Evolutionary conservation across 2,888 invertebrate species (phyloP), one percentile per base, ranked within the genome.

Genomic region (Fabriciana adippe): DNA sequence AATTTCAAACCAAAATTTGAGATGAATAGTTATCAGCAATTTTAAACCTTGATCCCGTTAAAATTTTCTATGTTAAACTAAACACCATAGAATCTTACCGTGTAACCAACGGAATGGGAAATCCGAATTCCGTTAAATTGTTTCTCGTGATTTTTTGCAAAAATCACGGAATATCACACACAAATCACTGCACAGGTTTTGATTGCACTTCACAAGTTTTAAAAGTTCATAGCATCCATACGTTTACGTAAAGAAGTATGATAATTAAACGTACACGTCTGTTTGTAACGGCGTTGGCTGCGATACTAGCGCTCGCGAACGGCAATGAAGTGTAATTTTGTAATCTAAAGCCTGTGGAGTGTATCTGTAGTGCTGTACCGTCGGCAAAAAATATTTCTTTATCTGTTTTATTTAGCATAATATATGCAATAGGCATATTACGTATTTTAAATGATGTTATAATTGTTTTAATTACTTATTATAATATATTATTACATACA

Each of bases 81-180:
- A n/a, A 31, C 48, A 48, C 47, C 48, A 48, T 48, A 26, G 47
- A 26, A 31, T 13, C 59, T 59, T 59, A 59, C 59, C 59, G 59
- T 59, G 48, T 83, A 83, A 79, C 81, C 78, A 84, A 84, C 84
- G 75, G 77, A 84, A 85, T 79, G 80, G 65, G 76, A 81, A 87
- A 87, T 88, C 87, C 86, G 82, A 81, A 87, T 87, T 87, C 87
- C 87, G 87, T 85, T 85, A 83, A 80, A 80, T 50, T n/a, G 86
- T 90, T 85, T 81, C 82, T 79, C 81, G 86, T 77, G 85, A 87
- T 90, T 90, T 88, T 80, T 74, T 78, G 75, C 72, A 76, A 86
- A 89, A 90, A 90, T 77, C 87, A 81, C 88, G 81, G 75, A 89
- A 88, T 89, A 11, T 2, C 35, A 41, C 35, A 86, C 85, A 73